Percentiles rank a stretch among this genome's conserved stretches.
These are phyloP conservation scores for Hepsetus odoe DNA, from an alignment of 2,113 vertebrate genomes.

Conservation along the genomic window DNA sequence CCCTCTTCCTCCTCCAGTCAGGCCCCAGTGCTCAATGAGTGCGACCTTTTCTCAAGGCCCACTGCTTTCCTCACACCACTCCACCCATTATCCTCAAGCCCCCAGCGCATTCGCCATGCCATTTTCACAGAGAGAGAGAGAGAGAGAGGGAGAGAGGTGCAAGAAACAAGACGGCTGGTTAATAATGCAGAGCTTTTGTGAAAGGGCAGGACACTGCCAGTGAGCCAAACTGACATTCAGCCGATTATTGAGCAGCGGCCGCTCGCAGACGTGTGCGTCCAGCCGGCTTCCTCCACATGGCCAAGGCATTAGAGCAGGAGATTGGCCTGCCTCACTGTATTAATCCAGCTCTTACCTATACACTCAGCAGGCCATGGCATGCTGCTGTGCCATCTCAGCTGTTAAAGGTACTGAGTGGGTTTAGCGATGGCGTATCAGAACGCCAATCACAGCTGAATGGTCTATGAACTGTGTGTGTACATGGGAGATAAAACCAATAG, in stretches of 20 bases:
- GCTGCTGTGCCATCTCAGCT: background rate
- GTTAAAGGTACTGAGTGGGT: conserved; percentile 6
- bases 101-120: conserved; percentile 72
- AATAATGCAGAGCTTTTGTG: conserved; percentile 79
- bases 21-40: background rate
- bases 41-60: conserved; percentile 72
- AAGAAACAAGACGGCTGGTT: conserved; percentile 73
- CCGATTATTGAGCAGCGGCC: conserved; percentile 63
- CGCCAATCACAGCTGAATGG: background rate
- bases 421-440: conserved; percentile 35
- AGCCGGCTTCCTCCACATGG: background rate
- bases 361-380: conserved; percentile 21
- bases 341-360: conserved; percentile 48
- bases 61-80: conserved; percentile 66
- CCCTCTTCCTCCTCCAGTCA: conserved; percentile 1
- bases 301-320: conserved; percentile 45
- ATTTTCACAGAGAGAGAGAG: conserved; percentile 63
- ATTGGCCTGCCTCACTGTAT: conserved; percentile 49
- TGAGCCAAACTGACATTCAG: conserved; percentile 75
- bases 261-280: conserved; percentile 54
- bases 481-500: background rate
- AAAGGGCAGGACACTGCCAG: conserved; percentile 76
- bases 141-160: conserved; percentile 56
- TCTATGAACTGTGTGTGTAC: background rate
- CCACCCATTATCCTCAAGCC: conserved; percentile 75